Percentiles rank a stretch among this genome's conserved stretches.
These are phyloP conservation scores for Mesitornis unicolor DNA, from an alignment of 2,113 vertebrate species.

Conservation along the genomic window DNA sequence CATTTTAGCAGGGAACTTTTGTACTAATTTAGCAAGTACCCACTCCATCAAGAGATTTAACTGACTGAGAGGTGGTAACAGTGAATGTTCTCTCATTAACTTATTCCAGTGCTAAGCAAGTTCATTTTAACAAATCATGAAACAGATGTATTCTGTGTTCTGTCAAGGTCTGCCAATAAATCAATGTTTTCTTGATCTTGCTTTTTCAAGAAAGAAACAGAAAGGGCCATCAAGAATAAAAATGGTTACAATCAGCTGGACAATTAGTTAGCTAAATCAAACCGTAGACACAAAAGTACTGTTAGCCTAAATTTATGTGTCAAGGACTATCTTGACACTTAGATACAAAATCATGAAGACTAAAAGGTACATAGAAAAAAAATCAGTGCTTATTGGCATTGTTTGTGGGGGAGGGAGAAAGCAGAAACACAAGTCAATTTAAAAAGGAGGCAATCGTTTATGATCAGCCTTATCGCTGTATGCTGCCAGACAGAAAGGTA, in stretches of 20 bases:
- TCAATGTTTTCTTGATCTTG: neutral
- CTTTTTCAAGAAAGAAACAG: neutral
- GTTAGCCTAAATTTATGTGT: neutral
- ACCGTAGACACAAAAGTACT: neutral
- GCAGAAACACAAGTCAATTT: neutral
- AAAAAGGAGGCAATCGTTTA: neutral
- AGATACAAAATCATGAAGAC: neutral
- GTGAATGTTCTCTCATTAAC: neutral
- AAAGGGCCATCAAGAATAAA: neutral
- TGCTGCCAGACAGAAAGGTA: neutral
- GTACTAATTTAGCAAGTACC: neutral
- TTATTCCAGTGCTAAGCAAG: neutral
- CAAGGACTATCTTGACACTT: neutral
- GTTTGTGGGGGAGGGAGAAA: neutral
- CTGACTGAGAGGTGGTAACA: neutral
- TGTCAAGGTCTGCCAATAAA: neutral
- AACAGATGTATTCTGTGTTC: neutral
- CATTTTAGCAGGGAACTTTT: neutral
- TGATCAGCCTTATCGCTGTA: neutral
- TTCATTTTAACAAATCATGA: neutral
- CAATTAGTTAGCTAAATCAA: neutral
- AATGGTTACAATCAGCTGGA: neutral
- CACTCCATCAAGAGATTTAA: neutral
- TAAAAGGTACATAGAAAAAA: neutral
- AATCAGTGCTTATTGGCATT: accelerated